A percentile compares a stretch with the other conserved stretches of the same genome.
These are phyloP conservation scores for Muschampia plurimacula DNA, from an alignment of 2,888 invertebrate species.

Conservation along the genomic window DNA sequence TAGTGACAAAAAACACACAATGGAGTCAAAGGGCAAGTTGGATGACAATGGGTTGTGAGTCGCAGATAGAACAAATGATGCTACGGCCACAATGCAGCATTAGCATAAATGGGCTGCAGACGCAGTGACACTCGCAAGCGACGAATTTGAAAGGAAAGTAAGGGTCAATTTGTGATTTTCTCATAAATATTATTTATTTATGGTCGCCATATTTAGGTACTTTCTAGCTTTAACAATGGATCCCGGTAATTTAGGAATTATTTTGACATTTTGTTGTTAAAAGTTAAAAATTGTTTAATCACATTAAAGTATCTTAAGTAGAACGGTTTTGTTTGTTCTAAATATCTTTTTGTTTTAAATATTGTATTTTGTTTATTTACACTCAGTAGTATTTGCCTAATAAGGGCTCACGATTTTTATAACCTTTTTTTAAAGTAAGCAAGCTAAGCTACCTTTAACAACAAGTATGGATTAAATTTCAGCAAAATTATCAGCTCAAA, in stretches of 20 bases:
- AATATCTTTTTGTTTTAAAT: no score
- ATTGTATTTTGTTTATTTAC: no score
- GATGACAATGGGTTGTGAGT: conserved; percentile 72
- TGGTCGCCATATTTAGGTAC: conserved; percentile 42
- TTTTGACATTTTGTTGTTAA: conserved; percentile 8
- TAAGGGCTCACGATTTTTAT: neutral
- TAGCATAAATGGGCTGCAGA: conserved; percentile 75
- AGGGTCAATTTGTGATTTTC: conserved; percentile 52
- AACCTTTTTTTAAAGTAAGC: neutral
- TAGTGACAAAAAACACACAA: conserved; percentile 82
- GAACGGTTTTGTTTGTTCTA: neutral
- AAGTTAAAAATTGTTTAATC: conserved; percentile 3
- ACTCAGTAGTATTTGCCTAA: neutral
- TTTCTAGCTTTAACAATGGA: conserved; percentile 50
- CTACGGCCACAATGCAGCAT: conserved; percentile 77
- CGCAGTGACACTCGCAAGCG: conserved; percentile 55
- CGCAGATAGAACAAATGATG: conserved; percentile 80
- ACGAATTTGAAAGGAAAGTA: conserved; percentile 47
- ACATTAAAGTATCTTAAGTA: neutral
- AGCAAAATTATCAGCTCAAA: neutral
- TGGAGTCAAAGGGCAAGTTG: conserved; percentile 80
- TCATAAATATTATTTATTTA: conserved; percentile 49
- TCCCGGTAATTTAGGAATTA: conserved; percentile 21
- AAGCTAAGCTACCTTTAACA: no score
- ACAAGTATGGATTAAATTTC: neutral